Conservation (phyloP, 2,888 invertebrate species). For the Stenodema calcarata region DNA sequence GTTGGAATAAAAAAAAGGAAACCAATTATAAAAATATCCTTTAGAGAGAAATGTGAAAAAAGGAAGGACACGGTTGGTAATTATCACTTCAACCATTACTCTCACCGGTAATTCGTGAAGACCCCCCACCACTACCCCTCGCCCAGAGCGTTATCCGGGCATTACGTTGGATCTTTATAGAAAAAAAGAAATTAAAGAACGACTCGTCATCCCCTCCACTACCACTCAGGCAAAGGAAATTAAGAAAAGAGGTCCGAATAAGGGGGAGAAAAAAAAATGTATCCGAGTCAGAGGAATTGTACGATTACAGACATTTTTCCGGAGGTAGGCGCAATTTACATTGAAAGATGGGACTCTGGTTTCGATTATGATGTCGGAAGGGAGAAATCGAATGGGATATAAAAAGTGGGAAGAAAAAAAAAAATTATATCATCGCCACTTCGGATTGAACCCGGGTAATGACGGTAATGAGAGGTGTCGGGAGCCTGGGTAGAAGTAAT, state of each 20-base stretch:
- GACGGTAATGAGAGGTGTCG: slow-evolving; percentile 13
- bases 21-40: slow-evolving; percentile 31
- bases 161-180: background rate
- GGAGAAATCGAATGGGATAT: background rate
- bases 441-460: background rate
- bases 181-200: slow-evolving; percentile 6
- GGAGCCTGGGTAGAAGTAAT: background rate
- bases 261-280: slow-evolving; percentile 8
- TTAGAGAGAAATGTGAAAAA: slow-evolving; percentile 4
- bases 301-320: slow-evolving; percentile 30
- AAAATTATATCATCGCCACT: slow-evolving; percentile 10
- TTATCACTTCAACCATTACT: slow-evolving; percentile 14
- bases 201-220: background rate
- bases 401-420: background rate
- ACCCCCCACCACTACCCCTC: background rate
- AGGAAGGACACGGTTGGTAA: slow-evolving; percentile 20
- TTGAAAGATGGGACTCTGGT: slow-evolving; percentile 28
- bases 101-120: slow-evolving; percentile 5
- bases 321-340: slow-evolving; percentile 18
- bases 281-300: background rate
- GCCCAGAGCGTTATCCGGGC: background rate
- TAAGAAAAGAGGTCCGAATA: background rate
- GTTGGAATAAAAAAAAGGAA: background rate
- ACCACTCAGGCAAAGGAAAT: slow-evolving; percentile 15
- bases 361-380: background rate